Evolutionary conservation across 1,140 invertebrate genomes (phyloP), one percentile per base, ranked within the genome.

Genomic region (Bicyclus anynana): DNA sequence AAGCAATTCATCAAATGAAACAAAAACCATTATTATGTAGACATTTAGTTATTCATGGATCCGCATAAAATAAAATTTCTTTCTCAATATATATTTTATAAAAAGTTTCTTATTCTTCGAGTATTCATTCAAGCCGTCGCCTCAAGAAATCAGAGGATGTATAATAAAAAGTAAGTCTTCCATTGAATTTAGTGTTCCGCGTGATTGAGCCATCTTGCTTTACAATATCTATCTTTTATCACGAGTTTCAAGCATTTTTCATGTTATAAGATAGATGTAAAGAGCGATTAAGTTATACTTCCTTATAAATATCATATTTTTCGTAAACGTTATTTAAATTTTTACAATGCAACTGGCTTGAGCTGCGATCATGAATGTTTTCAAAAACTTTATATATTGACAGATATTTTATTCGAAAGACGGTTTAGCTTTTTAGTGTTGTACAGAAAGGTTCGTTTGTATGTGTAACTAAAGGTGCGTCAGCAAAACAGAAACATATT

Each of bases 141-240:
- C 40, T 35, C 21, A 29, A 59, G 57, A 59, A 49, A 53, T 47
- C 49, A 27, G 20, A 37, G 49, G 18, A 53, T 53, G 12, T 29
- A 59, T 52, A 53, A n/a, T n/a, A n/a, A n/a, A 59, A 53, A 59
- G 50, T 59, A 53, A 20, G 50, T 53, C 57, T 40, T 48, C 57
- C 51, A 59, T 59, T 59, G 50, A 53, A 59, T 47, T 52, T 58
- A 20, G 51, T 21, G 56, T 23, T 49, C 57, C 16, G 35, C 33
- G 14, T 59, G 57, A 59, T 59, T 59, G 57, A 51, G 40, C 44
- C 57, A 33, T 59, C 57, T 59, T 51, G 44, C 49, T 59, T 20
- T 47, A 59, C 56, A 59, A 59, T 59, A 52, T 52, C 27, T 40
- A 46, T 47, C 49, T 48, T 29, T 40, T 59, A 9, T 16, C 48